Percentiles rank a stretch among this genome's conserved stretches.
These are phyloP conservation scores for Drosophila anomalipes DNA, from an alignment of 2,888 invertebrate species.

Conservation along the genomic window DNA sequence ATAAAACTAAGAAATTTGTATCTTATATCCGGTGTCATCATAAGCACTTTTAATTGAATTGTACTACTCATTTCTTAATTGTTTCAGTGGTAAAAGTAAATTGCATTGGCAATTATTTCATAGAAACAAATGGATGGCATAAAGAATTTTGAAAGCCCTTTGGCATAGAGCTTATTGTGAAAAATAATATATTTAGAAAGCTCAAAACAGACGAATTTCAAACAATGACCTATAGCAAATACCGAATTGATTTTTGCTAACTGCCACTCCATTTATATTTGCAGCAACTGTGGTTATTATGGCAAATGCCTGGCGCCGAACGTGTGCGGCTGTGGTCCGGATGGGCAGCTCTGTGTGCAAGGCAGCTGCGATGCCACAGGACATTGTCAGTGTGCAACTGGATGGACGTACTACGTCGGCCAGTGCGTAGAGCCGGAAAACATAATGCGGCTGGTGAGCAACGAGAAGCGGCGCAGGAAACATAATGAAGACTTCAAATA, in stretches of 20 bases:
- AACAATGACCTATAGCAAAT: background rate
- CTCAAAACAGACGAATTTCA: background rate
- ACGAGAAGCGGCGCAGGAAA: constrained; percentile 48
- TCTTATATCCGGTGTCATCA: background rate
- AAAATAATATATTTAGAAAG: background rate
- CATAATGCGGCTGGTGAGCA: constrained; percentile 52
- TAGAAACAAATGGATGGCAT: background rate
- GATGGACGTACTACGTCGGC: constrained; percentile 74
- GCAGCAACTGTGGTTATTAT: constrained; percentile 80
- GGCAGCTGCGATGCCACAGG: constrained; percentile 76
- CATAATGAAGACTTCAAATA: constrained; percentile 66
- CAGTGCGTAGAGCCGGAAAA: constrained; percentile 62
- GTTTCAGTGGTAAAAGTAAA: background rate
- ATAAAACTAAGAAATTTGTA: background rate
- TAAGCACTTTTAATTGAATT: background rate
- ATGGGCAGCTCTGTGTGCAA: constrained; percentile 66
- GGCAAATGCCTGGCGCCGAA: constrained; percentile 82
- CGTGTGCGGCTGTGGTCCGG: constrained; percentile 82
- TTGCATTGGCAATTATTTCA: background rate
- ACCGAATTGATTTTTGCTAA: background rate
- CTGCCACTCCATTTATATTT: background rate
- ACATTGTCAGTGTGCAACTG: constrained; percentile 71
- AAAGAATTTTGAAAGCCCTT: background rate
- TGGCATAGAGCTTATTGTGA: background rate
- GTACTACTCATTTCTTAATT: background rate